Conservation (phyloP, 64 coral and sea anemone species). For the Stylophora pistillata region DNA sequence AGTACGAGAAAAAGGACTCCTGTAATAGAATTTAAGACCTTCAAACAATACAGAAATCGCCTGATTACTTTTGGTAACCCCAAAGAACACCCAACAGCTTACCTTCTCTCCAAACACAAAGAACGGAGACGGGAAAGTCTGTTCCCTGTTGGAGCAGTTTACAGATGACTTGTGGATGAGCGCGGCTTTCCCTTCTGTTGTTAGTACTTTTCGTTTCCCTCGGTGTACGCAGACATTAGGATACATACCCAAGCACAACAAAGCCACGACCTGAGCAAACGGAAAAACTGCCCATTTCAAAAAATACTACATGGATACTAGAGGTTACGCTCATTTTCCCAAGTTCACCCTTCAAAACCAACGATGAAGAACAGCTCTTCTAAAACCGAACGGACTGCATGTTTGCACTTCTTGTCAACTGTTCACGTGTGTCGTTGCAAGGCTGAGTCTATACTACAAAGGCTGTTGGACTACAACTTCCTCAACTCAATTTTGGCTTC, state of each 20-base stretch:
- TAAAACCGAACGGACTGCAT: too few relatives aligned
- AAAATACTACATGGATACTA: not conserved
- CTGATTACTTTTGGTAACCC: not conserved
- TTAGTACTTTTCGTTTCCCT: slow-evolving; percentile 93
- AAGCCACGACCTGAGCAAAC: slow-evolving; percentile 75
- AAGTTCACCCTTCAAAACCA: too few relatives aligned
- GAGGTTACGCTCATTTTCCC: too few relatives aligned
- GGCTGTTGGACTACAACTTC: too few relatives aligned
- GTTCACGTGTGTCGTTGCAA: too few relatives aligned
- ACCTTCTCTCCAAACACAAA: slow-evolving; percentile 99
- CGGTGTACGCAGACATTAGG: slow-evolving; percentile 96
- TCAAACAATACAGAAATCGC: too few relatives aligned
- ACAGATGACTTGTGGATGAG: slow-evolving; percentile 99
- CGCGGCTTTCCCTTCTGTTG: slow-evolving; percentile 95
- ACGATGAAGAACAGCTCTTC: too few relatives aligned
- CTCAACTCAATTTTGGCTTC: too few relatives aligned
- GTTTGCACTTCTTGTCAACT: too few relatives aligned
- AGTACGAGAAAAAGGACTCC: too few relatives aligned
- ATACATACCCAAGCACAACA: slow-evolving; percentile 89
- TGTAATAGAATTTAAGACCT: too few relatives aligned
- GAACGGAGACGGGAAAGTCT: slow-evolving; percentile 93
- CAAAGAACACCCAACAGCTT: not conserved
- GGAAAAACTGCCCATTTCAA: not conserved
- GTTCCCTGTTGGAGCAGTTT: slow-evolving; percentile 91
- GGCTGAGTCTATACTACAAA: too few relatives aligned